Conservation (phyloP, 1,140 invertebrate species). For the Ips nitidus region DNA sequence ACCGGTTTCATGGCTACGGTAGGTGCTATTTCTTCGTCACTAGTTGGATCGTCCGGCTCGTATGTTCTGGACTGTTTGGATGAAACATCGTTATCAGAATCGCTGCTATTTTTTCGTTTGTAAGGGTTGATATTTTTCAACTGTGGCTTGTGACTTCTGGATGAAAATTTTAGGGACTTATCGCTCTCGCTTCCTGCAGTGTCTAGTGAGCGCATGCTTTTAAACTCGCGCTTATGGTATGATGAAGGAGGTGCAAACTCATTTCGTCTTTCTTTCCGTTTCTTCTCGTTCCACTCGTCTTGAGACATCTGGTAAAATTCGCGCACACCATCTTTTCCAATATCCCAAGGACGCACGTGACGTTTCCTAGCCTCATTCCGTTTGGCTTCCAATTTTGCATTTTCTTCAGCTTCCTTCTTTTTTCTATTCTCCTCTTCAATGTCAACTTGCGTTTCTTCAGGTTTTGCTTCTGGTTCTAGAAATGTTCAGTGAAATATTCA, state of each 20-base stretch:
- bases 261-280: constrained; percentile 63
- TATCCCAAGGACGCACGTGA: constrained; percentile 69
- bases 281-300: constrained; percentile 77
- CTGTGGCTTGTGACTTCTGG: constrained; percentile 31
- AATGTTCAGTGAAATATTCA: constrained; percentile 43
- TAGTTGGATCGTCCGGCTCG: background rate
- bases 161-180: constrained; percentile 46
- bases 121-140: constrained; percentile 21
- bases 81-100: background rate
- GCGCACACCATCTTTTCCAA: constrained; percentile 60
- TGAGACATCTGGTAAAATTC: constrained; percentile 68
- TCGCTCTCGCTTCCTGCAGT: constrained; percentile 34
- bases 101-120: constrained; percentile 8
- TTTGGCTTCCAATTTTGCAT: constrained; percentile 31
- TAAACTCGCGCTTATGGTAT: constrained; percentile 51
- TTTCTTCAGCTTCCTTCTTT: constrained; percentile 51
- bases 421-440: constrained; percentile 46
- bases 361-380: constrained; percentile 52
- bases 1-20: constrained; percentile 39
- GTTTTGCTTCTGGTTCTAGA: constrained; percentile 55
- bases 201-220: constrained; percentile 14
- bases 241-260: constrained; percentile 67
- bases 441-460: constrained; percentile 46
- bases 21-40: constrained; percentile 3
- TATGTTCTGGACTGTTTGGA: background rate